Conservation (phyloP, 1,140 invertebrate species). For the Babylonia areolata region DNA sequence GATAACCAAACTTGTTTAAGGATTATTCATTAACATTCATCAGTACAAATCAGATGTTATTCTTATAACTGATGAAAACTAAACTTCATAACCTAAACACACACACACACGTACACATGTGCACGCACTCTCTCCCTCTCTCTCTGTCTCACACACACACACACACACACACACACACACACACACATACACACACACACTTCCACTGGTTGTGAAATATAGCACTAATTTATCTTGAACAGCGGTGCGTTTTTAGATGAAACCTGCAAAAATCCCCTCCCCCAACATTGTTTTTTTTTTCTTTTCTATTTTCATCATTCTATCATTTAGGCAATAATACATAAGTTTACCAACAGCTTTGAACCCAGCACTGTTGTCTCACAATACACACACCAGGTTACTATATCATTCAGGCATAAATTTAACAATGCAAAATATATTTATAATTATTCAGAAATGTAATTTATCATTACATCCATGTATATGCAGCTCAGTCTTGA, state of each 20-base stretch:
- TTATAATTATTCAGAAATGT: too few relatives aligned
- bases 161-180: conserved; percentile 30
- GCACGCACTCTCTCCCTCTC: conserved; percentile 9
- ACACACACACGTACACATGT: conserved; percentile 35
- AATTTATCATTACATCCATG: too few relatives aligned
- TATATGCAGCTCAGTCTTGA: too few relatives aligned
- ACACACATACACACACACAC: conserved; percentile 36
- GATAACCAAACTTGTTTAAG: not conserved
- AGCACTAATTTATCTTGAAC: not conserved
- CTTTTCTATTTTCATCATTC: too few relatives aligned
- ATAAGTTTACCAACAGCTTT: too few relatives aligned
- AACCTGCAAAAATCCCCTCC: too few relatives aligned
- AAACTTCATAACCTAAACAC: not conserved
- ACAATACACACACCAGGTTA: too few relatives aligned
- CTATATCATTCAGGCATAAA: too few relatives aligned
- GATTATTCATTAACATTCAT: too few relatives aligned
- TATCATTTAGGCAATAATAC: too few relatives aligned
- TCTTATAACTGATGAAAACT: not conserved
- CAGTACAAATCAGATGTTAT: not conserved
- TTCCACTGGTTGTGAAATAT: not conserved
- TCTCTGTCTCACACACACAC: conserved; percentile 13
- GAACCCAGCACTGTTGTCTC: too few relatives aligned
- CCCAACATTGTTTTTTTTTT: not conserved
- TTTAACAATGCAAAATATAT: too few relatives aligned
- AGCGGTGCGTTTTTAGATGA: not conserved